phyloP scores from a whole-genome alignment of 2,113 vertebrate species.

The Halichoerus grypus region DNA sequence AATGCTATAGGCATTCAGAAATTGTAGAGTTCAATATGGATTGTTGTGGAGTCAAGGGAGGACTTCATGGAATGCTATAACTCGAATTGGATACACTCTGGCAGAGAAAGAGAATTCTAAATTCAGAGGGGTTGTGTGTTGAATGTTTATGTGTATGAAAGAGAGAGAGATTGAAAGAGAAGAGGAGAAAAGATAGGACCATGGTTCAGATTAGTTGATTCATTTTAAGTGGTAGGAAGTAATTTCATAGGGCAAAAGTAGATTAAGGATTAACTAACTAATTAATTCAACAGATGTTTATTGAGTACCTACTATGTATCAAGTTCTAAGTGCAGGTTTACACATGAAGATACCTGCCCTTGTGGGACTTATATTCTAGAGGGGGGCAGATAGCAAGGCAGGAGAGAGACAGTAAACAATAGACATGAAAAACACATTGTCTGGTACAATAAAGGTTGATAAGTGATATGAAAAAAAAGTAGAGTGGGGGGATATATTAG shows the following conservation, averaged over 20 bases:
- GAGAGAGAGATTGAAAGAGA: background rate
- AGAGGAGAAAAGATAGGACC: background rate
- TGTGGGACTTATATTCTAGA: background rate
- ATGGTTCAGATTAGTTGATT: background rate
- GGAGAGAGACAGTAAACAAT: background rate
- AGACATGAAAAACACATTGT: slow-evolving; percentile 7
- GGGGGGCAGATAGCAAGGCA: background rate
- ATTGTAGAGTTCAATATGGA: background rate
- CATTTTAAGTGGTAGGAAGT: background rate
- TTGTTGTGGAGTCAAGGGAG: background rate
- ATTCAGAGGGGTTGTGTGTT: background rate
- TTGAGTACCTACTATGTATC: background rate
- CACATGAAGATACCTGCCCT: background rate
- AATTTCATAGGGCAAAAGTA: slow-evolving; percentile 41
- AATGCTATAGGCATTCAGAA: slow-evolving; percentile 11
- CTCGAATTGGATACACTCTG: background rate
- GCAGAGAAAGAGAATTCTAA: slow-evolving; percentile 20
- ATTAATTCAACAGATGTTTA: slow-evolving; percentile 32
- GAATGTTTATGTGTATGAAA: background rate
- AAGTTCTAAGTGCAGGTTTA: slow-evolving; percentile 10
- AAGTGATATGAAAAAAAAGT: background rate
- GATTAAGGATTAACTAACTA: slow-evolving; percentile 29
- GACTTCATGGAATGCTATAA: background rate
- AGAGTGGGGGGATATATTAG: background rate
- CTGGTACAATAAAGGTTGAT: background rate